Conservation (phyloP, 2,797 vertebrate genomes). For the Muscicapa striata region DNA sequence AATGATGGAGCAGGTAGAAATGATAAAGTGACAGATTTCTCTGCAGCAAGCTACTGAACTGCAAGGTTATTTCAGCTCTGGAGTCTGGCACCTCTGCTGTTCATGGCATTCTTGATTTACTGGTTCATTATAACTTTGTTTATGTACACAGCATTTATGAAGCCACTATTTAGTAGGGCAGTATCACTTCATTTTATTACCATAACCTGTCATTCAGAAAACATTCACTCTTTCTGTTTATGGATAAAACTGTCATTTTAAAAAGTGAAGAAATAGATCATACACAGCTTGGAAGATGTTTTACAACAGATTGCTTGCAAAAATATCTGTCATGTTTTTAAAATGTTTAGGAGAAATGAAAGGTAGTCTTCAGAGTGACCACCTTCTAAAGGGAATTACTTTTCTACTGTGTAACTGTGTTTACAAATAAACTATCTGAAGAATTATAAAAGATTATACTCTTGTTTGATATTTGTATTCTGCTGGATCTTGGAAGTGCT, state of each 20-base stretch:
- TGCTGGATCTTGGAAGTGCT: neutral
- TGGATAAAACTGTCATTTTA: neutral
- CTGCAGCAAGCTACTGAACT: neutral
- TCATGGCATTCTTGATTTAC: neutral
- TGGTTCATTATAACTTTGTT: neutral
- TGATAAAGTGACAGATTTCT: neutral
- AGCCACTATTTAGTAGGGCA: neutral
- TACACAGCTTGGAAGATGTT: neutral
- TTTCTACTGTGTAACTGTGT: neutral
- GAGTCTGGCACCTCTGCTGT: neutral
- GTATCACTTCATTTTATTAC: neutral
- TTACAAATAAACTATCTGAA: neutral
- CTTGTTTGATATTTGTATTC: neutral
- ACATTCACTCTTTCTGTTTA: neutral
- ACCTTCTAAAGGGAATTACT: neutral
- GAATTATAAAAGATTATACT: neutral
- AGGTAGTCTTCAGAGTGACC: neutral
- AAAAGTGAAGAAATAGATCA: neutral
- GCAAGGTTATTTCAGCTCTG: neutral
- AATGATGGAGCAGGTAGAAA: neutral
- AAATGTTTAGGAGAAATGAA: neutral
- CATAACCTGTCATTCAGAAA: neutral
- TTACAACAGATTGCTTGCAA: neutral
- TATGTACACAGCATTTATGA: neutral
- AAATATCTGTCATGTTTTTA: neutral